Conservation (phyloP, 1,140 invertebrate species). For the Meloidogyne chitwoodi region DNA sequence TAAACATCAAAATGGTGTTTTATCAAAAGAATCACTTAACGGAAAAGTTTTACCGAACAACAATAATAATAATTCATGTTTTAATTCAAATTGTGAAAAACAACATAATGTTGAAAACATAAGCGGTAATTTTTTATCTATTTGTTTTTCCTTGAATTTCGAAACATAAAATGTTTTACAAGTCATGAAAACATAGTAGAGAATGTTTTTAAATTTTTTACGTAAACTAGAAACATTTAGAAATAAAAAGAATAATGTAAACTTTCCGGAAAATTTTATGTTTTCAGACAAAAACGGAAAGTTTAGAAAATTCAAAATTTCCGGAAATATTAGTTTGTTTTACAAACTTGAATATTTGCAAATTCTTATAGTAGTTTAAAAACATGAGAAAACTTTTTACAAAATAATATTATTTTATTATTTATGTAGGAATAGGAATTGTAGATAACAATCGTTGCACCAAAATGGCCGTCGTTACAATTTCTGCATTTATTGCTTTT, state of each 20-base stretch:
- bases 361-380: background rate
- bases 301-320: background rate
- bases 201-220: background rate
- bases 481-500: conserved; percentile 53
- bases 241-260: background rate
- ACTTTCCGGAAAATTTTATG: background rate
- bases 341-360: background rate
- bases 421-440: background rate
- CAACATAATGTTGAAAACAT: background rate
- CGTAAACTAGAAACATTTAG: too few species aligned
- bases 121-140: background rate
- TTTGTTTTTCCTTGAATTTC: background rate
- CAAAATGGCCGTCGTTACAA: conserved; percentile 55
- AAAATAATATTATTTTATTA: background rate
- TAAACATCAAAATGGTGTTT: background rate
- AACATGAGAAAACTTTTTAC: background rate
- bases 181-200: background rate
- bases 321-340: background rate
- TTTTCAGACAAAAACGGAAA: too few species aligned
- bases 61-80: background rate
- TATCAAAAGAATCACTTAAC: background rate
- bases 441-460: conserved; percentile 48
- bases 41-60: background rate
- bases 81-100: background rate
- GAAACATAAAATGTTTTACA: background rate